These are phyloP conservation scores for Helostoma temminkii DNA, from an alignment of 2,797 vertebrate species.

Conservation along the genomic window DNA sequence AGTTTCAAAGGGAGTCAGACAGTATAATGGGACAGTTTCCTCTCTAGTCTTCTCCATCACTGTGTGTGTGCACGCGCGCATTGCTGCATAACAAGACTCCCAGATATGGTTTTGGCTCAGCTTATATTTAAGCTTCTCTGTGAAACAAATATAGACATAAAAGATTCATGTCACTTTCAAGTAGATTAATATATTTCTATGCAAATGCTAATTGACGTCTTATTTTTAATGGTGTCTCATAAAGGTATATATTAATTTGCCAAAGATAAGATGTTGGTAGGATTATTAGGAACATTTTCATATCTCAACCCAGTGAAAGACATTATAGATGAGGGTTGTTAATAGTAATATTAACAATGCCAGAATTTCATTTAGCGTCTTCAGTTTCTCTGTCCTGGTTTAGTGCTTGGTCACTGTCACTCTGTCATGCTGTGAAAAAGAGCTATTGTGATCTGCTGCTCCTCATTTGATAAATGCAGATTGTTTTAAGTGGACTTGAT, in stretches of 20 bases:
- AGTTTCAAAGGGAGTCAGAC: conserved; percentile 47
- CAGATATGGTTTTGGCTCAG: conserved; percentile 28
- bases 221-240: too few relatives aligned
- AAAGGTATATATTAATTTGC: too few relatives aligned
- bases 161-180: conserved; percentile 7
- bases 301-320: background rate
- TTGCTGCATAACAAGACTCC: conserved; percentile 24
- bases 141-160: conserved; percentile 15
- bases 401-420: background rate
- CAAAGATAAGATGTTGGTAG: too few relatives aligned
- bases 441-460: too few relatives aligned
- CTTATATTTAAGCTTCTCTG: too few relatives aligned
- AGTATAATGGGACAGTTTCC: conserved; percentile 24
- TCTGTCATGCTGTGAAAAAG: background rate
- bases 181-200: background rate
- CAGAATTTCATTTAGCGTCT: conserved; percentile 19
- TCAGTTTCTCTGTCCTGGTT: too few relatives aligned
- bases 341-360: conserved; percentile 2
- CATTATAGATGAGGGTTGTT: too few relatives aligned
- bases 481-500: background rate
- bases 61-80: background rate
- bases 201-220: too few relatives aligned
- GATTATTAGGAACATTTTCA: background rate
- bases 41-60: conserved; percentile 31
- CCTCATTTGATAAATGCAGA: background rate